These are phyloP conservation scores for Meleagris gallopavo DNA, from an alignment of 2,113 vertebrate genomes.

Conservation along the genomic window DNA sequence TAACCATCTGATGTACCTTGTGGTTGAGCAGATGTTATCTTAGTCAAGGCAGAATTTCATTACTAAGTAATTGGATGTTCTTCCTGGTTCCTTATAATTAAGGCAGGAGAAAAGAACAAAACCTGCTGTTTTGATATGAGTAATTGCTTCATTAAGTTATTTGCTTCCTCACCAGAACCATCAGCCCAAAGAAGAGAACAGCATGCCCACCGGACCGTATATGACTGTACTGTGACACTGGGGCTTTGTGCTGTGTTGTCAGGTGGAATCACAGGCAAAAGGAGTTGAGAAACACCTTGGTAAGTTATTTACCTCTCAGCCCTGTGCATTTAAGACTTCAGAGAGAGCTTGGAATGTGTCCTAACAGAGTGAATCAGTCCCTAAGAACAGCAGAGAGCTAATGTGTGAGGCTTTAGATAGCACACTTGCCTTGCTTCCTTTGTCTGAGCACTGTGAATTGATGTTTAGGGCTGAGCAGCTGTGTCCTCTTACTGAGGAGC, in stretches of 20 bases:
- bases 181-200: background rate
- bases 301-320: background rate
- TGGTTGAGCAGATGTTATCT: slow-evolving; percentile 43
- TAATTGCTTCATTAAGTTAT: slow-evolving; percentile 52
- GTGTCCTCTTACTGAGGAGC: background rate
- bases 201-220: background rate
- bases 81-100: slow-evolving; percentile 52
- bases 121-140: slow-evolving; percentile 34
- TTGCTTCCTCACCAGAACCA: slow-evolving; percentile 14
- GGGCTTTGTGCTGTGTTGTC: background rate
- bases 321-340: background rate
- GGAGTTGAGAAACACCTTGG: background rate
- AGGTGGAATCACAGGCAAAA: background rate
- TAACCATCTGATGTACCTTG: slow-evolving; percentile 24
- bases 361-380: background rate
- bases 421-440: slow-evolving; percentile 15
- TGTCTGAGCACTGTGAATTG: background rate
- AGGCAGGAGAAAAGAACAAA: slow-evolving; percentile 45
- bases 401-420: background rate
- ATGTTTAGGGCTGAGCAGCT: slow-evolving; percentile 14
- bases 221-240: background rate
- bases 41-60: background rate
- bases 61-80: slow-evolving; percentile 24
- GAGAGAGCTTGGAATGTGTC: background rate
- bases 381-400: background rate